A percentile compares a stretch with the other conserved stretches of the same genome.
phyloP scores from a whole-genome alignment of 92 coral and sea anemone species.

The Phenganax subtilis region DNA sequence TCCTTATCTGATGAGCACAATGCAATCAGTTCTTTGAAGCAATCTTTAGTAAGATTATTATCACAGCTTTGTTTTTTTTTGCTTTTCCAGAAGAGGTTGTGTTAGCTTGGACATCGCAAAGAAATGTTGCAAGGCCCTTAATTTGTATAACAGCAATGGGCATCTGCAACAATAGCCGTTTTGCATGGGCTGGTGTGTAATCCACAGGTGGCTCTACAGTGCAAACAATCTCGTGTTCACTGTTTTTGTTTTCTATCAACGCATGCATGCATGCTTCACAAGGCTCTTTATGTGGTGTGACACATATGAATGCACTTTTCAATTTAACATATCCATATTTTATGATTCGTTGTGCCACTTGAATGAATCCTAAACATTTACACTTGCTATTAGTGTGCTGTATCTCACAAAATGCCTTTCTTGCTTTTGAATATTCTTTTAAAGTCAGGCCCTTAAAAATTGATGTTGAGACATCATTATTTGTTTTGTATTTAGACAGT shows the following conservation, averaged over 20 bases:
- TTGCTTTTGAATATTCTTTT: conserved; percentile 15
- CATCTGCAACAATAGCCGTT: too few relatives aligned
- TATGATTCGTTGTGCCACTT: neutral
- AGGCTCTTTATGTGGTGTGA: conserved; percentile 6
- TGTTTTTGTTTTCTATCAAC: neutral
- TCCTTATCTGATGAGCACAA: too few relatives aligned
- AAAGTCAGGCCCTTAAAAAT: conserved; percentile 12
- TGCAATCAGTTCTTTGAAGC: too few relatives aligned
- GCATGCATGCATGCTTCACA: neutral
- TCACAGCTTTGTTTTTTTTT: too few relatives aligned
- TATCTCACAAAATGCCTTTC: conserved; percentile 1
- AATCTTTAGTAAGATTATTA: too few relatives aligned
- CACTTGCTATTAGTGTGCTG: neutral
- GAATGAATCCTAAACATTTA: neutral
- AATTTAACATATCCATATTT: neutral
- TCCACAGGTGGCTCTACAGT: neutral
- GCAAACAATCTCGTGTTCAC: neutral
- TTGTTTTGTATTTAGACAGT: conserved; percentile 8
- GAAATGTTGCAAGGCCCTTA: too few relatives aligned
- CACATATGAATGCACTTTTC: conserved; percentile 1
- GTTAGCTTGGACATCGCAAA: too few relatives aligned
- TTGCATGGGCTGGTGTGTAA: neutral
- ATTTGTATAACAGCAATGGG: too few relatives aligned
- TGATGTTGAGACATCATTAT: neutral
- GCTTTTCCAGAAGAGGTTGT: too few relatives aligned